phyloP scores from a whole-genome alignment of 1,140 invertebrate species.

The Eulimnadia texana region DNA sequence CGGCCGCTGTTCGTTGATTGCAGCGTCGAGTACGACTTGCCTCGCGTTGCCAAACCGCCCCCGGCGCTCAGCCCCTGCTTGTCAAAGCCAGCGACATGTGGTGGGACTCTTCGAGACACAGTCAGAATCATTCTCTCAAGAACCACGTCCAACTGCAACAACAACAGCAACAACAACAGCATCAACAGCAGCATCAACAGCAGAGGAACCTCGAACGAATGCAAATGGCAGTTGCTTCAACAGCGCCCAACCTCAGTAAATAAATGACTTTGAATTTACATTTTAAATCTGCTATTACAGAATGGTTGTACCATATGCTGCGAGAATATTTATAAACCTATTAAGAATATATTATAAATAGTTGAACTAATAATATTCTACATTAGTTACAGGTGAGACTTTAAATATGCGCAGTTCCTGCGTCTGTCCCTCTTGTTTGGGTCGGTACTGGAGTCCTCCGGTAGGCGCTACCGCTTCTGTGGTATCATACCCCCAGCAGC shows the following conservation, averaged over 20 bases:
- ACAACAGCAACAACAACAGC: background rate
- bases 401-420: no score
- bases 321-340: no score
- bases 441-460: background rate
- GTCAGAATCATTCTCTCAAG: background rate
- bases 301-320: no score
- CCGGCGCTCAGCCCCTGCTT: conserved; percentile 35
- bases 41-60: conserved; percentile 63
- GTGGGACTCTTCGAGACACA: background rate
- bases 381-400: no score
- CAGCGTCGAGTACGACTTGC: conserved; percentile 68
- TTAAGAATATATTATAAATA: no score
- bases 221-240: background rate
- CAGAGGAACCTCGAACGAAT: background rate
- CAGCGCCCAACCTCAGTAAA: background rate
- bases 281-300: no score
- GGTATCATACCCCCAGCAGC: no score
- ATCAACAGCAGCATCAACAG: background rate
- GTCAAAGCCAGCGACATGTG: background rate
- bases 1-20: conserved; percentile 65
- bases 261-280: no score
- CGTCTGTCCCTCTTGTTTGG: background rate
- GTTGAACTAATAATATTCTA: no score
- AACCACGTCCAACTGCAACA: background rate
- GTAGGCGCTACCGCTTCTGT: background rate